Evolutionary conservation across 2,888 invertebrate genomes (phyloP), one percentile per base, ranked within the genome.

Genomic region (Polylopha cassiicola): DNA sequence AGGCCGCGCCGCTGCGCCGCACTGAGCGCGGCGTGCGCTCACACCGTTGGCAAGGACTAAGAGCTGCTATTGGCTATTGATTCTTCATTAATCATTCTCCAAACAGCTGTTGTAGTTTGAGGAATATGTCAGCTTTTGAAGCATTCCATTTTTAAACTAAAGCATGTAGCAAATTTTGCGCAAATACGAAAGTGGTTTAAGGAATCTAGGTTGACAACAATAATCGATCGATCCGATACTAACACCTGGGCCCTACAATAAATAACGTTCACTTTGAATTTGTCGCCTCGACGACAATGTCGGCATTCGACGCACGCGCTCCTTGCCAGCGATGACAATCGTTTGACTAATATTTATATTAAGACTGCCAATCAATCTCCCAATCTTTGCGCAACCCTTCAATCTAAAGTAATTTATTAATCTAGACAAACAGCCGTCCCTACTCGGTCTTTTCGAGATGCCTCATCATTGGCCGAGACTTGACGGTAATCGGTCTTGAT

Each of bases 351-450:
- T 66, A 67, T 68, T 60, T 65, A 60, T 64, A 65, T 59, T 50
- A 56, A 55, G 53, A 15, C 51, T 72, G 70, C 71, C 73, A 71
- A 79, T 77, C 74, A 68, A 72, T 76, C 72, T 67, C 59, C 67
- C 55, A 50, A 59, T 67, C 57, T 51, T 74, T 71, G 65, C 60
- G 63, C 66, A 70, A 71, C 56, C 58, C 53, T 64, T 70, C 71
- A 61, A 73, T 72, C 61, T 58, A 18, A 37, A 47, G 42, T 71
- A 67, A 74, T 73, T 73, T 65, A 75, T 75, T 60, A 64, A 61
- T 53, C 44, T 46, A 59, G 63, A 69, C 61, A 63, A 59, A 52
- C 47, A 43, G 48, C 53, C 51, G 53, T 53, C 51, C 46, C 55
- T 50, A 55, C 60, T 61, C 43, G 55, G 39, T 64, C 61, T 66